Evolutionary conservation across 2,797 vertebrate species (phyloP), one percentile per base, ranked within the genome.

Genomic region (Tarsius wallacei): DNA sequence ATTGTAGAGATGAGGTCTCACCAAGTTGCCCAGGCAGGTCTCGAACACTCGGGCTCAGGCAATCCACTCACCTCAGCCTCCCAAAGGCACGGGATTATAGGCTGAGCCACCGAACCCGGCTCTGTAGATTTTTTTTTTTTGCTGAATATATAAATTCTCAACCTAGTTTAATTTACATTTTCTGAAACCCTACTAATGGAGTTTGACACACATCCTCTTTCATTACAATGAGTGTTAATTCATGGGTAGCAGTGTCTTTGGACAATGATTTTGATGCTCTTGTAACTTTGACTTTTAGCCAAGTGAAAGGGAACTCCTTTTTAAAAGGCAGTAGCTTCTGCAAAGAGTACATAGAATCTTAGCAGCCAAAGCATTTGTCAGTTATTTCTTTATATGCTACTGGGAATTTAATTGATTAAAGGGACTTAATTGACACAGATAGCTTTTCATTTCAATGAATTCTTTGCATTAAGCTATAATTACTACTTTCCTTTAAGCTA

Each of bases 351-450:
- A 86, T 84, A 90, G 89, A 94, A 84, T 91, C 14, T 90, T 55
- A 68, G 49, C 61, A 68, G 31, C 9, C 31, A 93, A 81, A 91
- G 61, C 19, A 19, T 26, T 88, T 84, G 53, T 26, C 53, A 1
- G 1, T 81, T 87, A 47, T 42, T 90, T 47, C 74, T 88, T 77
- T 64, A 64, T 28, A 87, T 28, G 51, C 36, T 71, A 28, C 1
- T 80, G 71, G 76, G 84, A 1, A 96, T 86, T 93, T 70, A 88
- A 81, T 36, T 88, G 77, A 80, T 78, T 96, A 93, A 97, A 21
- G 90, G 51, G 57, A 42, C 26, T 92, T 95, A 92, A 93, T 59
- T 93, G 77, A 92, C 87, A 26, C n/a, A 96, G 36, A 80, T 88
- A n/a, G 36, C 5, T 89, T 94, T 92, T 84, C 24, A 95, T 94